These are phyloP conservation scores for Eucidaris tribuloides DNA, from an alignment of 35 echinoderm and acorn worm genomes.

Conservation along the genomic window DNA sequence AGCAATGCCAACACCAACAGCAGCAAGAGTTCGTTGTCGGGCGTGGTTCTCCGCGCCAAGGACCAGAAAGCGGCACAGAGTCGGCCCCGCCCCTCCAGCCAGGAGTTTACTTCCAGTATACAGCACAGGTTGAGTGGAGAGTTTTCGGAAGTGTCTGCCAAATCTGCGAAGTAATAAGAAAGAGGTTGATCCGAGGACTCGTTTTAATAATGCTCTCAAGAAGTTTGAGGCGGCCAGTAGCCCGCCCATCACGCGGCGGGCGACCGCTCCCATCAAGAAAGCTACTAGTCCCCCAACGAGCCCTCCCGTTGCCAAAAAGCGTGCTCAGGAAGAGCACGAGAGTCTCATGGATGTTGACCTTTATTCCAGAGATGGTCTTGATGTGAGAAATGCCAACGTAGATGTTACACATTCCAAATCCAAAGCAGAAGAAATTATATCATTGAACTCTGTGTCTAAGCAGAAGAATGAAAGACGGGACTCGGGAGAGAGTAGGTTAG, in stretches of 20 bases:
- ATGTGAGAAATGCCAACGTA: neutral
- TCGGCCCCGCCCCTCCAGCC: neutral
- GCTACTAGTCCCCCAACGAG: slow-evolving; percentile 43
- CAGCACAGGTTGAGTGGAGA: slow-evolving; percentile 7
- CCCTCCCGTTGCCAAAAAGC: slow-evolving; percentile 46
- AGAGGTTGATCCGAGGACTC: slow-evolving; percentile 13
- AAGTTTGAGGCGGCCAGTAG: slow-evolving; percentile 45
- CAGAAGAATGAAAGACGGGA: too few relatives aligned
- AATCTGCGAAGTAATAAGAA: neutral
- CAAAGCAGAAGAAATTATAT: neutral
- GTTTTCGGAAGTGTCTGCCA: neutral
- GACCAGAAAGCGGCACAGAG: neutral
- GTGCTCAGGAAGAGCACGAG: neutral
- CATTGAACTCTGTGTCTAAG: too few relatives aligned
- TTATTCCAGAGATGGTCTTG: too few relatives aligned
- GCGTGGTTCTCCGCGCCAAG: neutral
- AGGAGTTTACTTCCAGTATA: slow-evolving; percentile 10
- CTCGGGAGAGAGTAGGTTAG: neutral
- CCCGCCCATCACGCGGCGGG: neutral
- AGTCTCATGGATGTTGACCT: too few relatives aligned
- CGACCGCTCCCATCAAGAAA: slow-evolving; percentile 3
- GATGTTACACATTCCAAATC: slow-evolving; percentile 14
- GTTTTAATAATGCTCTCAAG: slow-evolving; percentile 41
- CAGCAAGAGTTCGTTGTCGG: neutral
- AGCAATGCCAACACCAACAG: slow-evolving; percentile 15